Evolutionary conservation across 2,113 vertebrate species (phyloP).

Genomic region (Neodontobutis hainanensis): DNA sequence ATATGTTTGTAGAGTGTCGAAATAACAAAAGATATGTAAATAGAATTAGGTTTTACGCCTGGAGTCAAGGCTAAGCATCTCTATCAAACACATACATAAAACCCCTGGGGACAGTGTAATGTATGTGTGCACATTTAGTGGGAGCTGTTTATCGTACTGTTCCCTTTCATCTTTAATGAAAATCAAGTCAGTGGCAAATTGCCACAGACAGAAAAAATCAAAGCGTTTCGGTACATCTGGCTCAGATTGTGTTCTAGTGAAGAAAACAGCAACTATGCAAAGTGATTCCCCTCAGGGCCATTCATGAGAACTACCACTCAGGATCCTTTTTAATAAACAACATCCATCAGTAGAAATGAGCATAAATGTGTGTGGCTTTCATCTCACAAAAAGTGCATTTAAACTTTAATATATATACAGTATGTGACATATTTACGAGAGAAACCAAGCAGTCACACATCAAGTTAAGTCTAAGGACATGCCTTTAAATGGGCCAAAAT

Average conservation of each 20-base stretch:
- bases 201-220: conserved; percentile 13
- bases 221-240: conserved; percentile 17
- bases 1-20: conserved; percentile 32
- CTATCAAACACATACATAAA: conserved; percentile 17
- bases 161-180: conserved; percentile 35
- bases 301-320: neutral
- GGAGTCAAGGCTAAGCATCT: conserved; percentile 2
- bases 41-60: conserved; percentile 23
- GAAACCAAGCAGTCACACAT: neutral
- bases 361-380: neutral
- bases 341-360: neutral
- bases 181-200: conserved; percentile 20
- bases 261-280: conserved; percentile 30
- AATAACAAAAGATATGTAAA: conserved; percentile 7
- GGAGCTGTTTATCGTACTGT: neutral
- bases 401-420: no score
- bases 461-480: conserved; percentile 6
- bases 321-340: neutral
- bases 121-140: neutral
- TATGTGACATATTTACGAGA: neutral
- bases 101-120: neutral
- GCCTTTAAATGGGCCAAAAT: conserved; percentile 47
- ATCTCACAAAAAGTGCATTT: neutral
- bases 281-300: neutral
- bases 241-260: conserved; percentile 29